Percentiles rank a stretch among this genome's conserved stretches.
These are phyloP conservation scores for Acrobasis suavella DNA, from an alignment of 2,888 invertebrate species.

Conservation along the genomic window DNA sequence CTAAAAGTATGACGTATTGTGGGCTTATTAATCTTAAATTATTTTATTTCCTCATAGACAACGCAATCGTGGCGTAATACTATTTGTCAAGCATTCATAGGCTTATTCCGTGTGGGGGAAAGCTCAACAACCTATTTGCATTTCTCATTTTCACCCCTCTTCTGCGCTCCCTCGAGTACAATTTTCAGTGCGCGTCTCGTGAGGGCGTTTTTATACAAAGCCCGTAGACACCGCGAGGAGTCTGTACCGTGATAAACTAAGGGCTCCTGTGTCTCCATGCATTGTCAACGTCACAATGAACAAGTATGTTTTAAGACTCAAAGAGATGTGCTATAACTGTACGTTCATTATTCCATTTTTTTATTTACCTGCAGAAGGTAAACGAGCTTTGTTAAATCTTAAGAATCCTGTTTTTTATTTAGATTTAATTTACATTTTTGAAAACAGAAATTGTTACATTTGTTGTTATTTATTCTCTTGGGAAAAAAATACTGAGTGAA, in stretches of 20 bases:
- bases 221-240: constrained; percentile 6
- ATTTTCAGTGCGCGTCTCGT: constrained; percentile 60
- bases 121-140: constrained; percentile 74
- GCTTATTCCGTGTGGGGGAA: constrained; percentile 61
- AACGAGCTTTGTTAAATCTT: not conserved
- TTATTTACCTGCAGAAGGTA: not conserved
- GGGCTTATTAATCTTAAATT: constrained; percentile 45
- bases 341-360: not conserved
- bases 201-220: constrained; percentile 44
- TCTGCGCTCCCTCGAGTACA: constrained; percentile 61
- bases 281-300: constrained; percentile 18
- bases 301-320: constrained; percentile 9
- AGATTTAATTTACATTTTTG: not conserved
- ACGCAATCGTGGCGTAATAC: constrained; percentile 60
- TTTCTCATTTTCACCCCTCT: constrained; percentile 76
- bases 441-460: not conserved
- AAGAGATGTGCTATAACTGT: constrained; percentile 5
- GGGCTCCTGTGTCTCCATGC: constrained; percentile 15
- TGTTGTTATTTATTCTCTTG: not conserved
- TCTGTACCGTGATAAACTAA: constrained; percentile 15
- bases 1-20: constrained; percentile 36
- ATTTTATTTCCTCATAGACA: constrained; percentile 47
- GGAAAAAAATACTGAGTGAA: not conserved
- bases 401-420: not conserved
- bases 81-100: constrained; percentile 70